Evolutionary conservation across 2,888 invertebrate genomes (phyloP).

Genomic region (Lacanobia wlatinum): DNA sequence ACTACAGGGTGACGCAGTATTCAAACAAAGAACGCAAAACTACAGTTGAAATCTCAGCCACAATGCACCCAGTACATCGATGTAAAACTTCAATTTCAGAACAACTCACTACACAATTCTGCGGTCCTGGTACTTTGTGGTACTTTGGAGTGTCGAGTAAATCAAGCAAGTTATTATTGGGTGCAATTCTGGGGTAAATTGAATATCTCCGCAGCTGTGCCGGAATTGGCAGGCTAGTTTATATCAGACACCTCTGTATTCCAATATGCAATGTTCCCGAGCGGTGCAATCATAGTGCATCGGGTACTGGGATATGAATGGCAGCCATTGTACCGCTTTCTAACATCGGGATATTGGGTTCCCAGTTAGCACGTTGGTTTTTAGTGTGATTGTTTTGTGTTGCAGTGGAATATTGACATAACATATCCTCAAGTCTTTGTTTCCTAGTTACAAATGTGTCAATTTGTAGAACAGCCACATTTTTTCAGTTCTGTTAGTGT

Average conservation of each 20-base stretch:
- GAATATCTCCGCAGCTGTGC: conserved; percentile 33
- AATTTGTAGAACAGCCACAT: too few relatives aligned
- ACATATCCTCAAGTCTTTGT: neutral
- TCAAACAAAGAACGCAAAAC: neutral
- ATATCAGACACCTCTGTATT: conserved; percentile 15
- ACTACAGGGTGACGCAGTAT: neutral
- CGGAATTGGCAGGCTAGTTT: conserved; percentile 25
- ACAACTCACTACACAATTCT: conserved; percentile 17
- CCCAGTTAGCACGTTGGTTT: neutral
- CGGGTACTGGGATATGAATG: conserved; percentile 2
- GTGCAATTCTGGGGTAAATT: conserved; percentile 44
- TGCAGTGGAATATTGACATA: neutral
- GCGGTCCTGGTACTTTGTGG: neutral
- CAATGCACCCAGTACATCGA: conserved; percentile 11
- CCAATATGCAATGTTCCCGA: conserved; percentile 13
- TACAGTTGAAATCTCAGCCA: neutral
- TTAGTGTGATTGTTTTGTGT: neutral
- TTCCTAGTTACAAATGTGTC: too few relatives aligned
- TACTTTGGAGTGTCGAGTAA: conserved; percentile 27
- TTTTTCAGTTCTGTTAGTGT: too few relatives aligned
- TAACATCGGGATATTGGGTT: conserved; percentile 11
- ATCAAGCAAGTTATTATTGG: conserved; percentile 49
- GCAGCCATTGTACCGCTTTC: conserved; percentile 4
- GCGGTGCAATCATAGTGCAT: conserved; percentile 31
- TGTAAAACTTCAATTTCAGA: conserved; percentile 1